phyloP scores from a whole-genome alignment of 2,113 vertebrate species.

The Tichodroma muraria region DNA sequence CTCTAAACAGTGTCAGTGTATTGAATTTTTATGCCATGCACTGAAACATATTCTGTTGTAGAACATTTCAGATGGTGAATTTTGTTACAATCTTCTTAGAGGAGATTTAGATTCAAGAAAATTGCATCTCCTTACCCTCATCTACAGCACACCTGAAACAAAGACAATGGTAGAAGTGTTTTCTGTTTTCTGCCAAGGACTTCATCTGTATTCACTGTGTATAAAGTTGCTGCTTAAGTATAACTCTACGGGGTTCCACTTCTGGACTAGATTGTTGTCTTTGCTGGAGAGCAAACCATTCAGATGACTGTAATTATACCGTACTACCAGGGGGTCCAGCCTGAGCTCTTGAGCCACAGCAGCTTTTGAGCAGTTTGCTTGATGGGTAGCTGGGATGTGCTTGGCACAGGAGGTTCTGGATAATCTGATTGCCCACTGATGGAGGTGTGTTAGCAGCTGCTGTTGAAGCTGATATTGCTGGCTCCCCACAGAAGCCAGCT shows the following conservation, averaged over 20 bases:
- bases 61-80: background rate
- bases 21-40: background rate
- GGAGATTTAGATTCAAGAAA: background rate
- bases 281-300: conserved; percentile 8
- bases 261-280: conserved; percentile 7
- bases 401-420: background rate
- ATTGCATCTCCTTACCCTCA: background rate
- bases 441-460: conserved; percentile 20
- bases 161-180: background rate
- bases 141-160: conserved; percentile 10
- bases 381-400: background rate
- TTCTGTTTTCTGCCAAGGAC: conserved; percentile 7
- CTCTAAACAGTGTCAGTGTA: background rate
- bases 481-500: background rate
- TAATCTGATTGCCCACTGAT: conserved; percentile 23
- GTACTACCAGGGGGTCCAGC: background rate
- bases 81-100: background rate
- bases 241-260: conserved; percentile 20
- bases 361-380: background rate
- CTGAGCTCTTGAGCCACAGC: conserved; percentile 19
- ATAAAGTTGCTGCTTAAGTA: background rate
- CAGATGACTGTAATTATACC: background rate
- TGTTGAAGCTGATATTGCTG: background rate
- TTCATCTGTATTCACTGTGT: conserved; percentile 37
- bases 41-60: background rate